Evolutionary conservation across 2,888 invertebrate genomes (phyloP), one percentile per base, ranked within the genome.

Genomic region (Panzeria rudis): DNA sequence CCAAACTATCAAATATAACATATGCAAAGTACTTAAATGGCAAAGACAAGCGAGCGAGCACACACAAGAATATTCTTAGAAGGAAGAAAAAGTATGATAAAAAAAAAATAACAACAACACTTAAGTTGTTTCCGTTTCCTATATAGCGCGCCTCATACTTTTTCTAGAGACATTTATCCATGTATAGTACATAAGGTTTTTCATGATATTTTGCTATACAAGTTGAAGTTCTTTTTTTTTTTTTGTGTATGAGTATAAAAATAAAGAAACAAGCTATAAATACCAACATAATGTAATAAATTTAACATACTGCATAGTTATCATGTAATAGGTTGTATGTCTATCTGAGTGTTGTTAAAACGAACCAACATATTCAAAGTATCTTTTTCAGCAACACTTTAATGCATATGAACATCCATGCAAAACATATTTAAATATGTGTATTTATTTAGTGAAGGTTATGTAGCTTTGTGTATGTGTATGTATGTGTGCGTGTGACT

Each of bases 281-380:
- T 76, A 76, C 15, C 69, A 82, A 64, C 75, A 69, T 54, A 69
- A 82, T 54, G 69, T 62, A 71, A 82, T 82, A 82, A 82, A 82
- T 82, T 76, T 71, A 50, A 64, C 76, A 56, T 82, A 82, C 76
- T 71, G 66, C 38, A 56, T 52, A 52, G 59, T 61, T 68, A 52
- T 52, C 52, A 9, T 47, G n/a, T 29, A 44, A 15, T 35, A 29
- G 3, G 11, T 20, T 66, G 38, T 47, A 7, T n/a, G 8, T 35
- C 6, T 20, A 8, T 29, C 11, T 15, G 13, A 25, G 13, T 59
- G 56, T 69, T 17, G 15, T 50, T 38, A 68, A 20, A 59, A 2
- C 5, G 32, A 41, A 9, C 29, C 9, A 47, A 23, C 35, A 56
- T 29, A 20, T 59, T 59, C 69, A 41, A 52, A 52, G 71, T 62